Conservation (phyloP, 2,797 vertebrate species). For the Tinamus major region DNA sequence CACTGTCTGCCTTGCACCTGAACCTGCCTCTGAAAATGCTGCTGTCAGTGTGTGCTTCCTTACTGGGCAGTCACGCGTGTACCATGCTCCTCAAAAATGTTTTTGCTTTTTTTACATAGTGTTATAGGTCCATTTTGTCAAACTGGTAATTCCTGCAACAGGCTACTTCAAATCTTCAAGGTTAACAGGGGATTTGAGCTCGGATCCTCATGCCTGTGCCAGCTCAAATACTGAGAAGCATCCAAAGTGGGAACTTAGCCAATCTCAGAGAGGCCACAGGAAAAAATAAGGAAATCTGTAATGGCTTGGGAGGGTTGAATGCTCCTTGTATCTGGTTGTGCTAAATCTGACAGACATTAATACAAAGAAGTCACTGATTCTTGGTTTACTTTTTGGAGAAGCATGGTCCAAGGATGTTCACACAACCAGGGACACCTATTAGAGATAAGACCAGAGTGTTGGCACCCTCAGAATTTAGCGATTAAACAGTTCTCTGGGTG, state of each 20-base stretch:
- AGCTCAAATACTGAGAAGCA: neutral
- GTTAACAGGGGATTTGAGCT: neutral
- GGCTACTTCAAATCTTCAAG: neutral
- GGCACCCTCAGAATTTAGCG: neutral
- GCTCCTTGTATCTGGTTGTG: neutral
- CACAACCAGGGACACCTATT: neutral
- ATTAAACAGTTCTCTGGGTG: neutral
- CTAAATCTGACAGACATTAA: neutral
- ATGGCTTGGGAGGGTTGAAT: neutral
- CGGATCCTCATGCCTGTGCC: neutral
- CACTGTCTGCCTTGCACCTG: neutral
- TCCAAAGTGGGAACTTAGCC: neutral
- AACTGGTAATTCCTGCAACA: neutral
- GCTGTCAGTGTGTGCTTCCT: neutral
- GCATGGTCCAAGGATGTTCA: accelerated
- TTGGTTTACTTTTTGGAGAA: neutral
- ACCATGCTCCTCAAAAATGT: neutral
- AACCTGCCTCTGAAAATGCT: neutral
- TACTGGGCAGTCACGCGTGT: neutral
- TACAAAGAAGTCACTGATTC: neutral
- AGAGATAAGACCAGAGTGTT: neutral
- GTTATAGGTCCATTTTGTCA: neutral
- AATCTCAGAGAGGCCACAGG: neutral
- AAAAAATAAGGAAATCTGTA: neutral
- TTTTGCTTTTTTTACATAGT: neutral